Base-by-base conservation (phyloP, 1,140 invertebrate species). In the Zaprionus tsacasi region DNA sequence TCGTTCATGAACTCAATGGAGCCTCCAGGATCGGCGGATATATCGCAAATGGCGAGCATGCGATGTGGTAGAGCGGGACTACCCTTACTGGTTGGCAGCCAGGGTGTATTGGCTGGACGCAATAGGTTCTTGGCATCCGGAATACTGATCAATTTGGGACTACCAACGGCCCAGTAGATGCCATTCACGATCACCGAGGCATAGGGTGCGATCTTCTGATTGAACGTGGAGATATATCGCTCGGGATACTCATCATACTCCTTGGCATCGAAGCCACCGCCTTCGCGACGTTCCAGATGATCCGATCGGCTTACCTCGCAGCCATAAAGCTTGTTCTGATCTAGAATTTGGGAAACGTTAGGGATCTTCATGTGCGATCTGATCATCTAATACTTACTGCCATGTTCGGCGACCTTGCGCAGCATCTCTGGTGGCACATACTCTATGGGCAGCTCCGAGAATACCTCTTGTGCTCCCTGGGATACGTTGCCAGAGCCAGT, bases 1-100 rank as follows among this genome's bases (percentile, higher is more conserved):
- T 99, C 99, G 85, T 99, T 98, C 99, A 99, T 99, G 89, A 99
- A 99, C 93, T 99, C 99, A 67, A 99, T 99, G 21, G 98, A 99
- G 54, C 99, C 98, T 13, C 99, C 99, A 0, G 99, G 99, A 94
- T 99, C 99, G 2, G 99, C 99, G 3, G 98, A 99, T 82, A 99
- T 99, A 92, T 99, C 99, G 93, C 99, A 99, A 87, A 99, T 98
- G 6, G 96, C 97, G 68, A 98, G 92, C 95, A 97, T 96, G 79
- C 96, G 94, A 92, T 99, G 98, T 0, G 98, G 98, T 55, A 99
- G 93, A 21, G 97, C 95, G 1, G 98, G 97, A 27, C 98, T 97
- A 0, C 98, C 96, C 58, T 96, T 95, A 61, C 95, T 94, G 3
- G 96, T 96, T 0, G 98, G 97, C 27, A 99, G 91, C 98, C 98